These are phyloP conservation scores for Geopemphigus sp. DNA, from an alignment of 1,140 invertebrate species.

Conservation along the genomic window DNA sequence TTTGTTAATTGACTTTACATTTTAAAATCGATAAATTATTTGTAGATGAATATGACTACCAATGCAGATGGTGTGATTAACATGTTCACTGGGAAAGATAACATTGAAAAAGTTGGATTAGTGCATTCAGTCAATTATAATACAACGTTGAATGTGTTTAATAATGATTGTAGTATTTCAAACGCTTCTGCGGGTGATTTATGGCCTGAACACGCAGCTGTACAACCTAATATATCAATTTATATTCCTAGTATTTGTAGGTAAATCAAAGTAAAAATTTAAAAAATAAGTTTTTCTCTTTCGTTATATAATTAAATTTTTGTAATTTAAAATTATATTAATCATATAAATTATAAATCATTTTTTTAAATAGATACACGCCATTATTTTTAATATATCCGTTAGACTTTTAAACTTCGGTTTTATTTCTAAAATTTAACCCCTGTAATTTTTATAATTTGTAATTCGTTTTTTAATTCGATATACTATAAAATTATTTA, in stretches of 20 bases:
- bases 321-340: no score
- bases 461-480: no score
- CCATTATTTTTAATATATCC: no score
- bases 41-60: slow-evolving; percentile 38
- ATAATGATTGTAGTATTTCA: slow-evolving; percentile 61
- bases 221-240: slow-evolving; percentile 61
- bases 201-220: slow-evolving; percentile 64
- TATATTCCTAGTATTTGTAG: slow-evolving; percentile 70
- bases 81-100: slow-evolving; percentile 66
- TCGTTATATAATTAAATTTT: not conserved
- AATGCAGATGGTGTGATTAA: slow-evolving; percentile 58
- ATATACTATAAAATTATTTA: no score
- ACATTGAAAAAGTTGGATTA: slow-evolving; percentile 64
- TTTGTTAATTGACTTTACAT: not conserved
- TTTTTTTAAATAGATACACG: no score
- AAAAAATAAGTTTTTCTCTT: not conserved
- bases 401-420: no score
- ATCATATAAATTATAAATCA: no score
- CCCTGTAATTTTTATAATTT: no score
- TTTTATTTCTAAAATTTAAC: no score
- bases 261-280: slow-evolving; percentile 50
- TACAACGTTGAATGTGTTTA: slow-evolving; percentile 63
- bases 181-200: slow-evolving; percentile 76
- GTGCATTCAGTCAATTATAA: slow-evolving; percentile 69
- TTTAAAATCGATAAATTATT: not conserved